A percentile compares a stretch with the other conserved stretches of the same genome.
phyloP scores from a whole-genome alignment of 2,113 vertebrate genomes.

The Hippotragus niger region DNA sequence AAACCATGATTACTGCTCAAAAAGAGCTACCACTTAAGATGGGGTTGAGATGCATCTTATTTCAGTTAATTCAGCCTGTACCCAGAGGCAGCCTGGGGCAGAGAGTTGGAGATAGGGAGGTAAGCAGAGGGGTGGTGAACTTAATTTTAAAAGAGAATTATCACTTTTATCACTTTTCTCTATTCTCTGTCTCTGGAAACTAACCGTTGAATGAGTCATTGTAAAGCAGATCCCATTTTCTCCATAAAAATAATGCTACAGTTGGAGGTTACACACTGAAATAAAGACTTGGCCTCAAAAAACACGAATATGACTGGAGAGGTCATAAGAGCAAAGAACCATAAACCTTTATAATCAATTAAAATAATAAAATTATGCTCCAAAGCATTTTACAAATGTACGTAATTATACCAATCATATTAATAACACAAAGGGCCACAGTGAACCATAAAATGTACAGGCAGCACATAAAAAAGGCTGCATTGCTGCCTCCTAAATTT shows the following conservation, averaged over 20 bases:
- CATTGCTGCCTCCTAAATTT: neutral
- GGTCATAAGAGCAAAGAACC: neutral
- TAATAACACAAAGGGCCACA: neutral
- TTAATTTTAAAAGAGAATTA: constrained; percentile 8
- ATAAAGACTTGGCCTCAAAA: neutral
- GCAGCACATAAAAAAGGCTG: neutral
- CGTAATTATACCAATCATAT: neutral
- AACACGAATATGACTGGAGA: neutral
- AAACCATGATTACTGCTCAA: neutral
- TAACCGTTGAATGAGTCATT: neutral
- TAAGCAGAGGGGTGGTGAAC: neutral
- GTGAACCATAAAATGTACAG: neutral
- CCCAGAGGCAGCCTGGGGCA: neutral
- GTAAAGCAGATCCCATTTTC: neutral
- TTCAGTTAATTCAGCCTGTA: neutral
- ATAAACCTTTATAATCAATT: constrained; percentile 18
- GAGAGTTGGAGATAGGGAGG: neutral
- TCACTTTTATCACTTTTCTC: neutral
- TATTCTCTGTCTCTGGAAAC: neutral
- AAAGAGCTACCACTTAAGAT: neutral
- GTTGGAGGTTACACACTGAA: neutral
- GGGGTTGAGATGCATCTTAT: neutral
- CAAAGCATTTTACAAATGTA: neutral
- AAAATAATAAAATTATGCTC: constrained; percentile 19
- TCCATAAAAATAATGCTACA: neutral